Percentiles rank a stretch among this genome's conserved stretches.
phyloP scores from a whole-genome alignment of 2,888 invertebrate genomes.

The Eumacrocentrus americanus region DNA sequence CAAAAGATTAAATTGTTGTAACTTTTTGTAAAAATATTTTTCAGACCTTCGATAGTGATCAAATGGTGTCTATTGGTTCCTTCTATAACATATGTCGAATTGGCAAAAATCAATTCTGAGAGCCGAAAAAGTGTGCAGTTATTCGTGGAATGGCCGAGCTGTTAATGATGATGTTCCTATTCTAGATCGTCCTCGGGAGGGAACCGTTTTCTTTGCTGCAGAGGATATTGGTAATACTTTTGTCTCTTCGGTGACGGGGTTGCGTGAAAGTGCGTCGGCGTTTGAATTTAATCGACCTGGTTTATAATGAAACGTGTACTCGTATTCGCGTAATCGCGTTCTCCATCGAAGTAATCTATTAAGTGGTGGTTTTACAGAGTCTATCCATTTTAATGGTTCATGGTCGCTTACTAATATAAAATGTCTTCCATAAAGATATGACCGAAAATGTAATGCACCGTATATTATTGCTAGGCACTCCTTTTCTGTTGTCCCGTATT shows the following conservation, averaged over 20 bases:
- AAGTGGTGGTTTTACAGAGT: conserved; percentile 15
- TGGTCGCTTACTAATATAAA: conserved; percentile 27
- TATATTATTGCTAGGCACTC: conserved; percentile 25
- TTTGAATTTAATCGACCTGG: conserved; percentile 22
- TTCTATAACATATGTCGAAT: too few relatives aligned
- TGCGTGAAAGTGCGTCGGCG: too few relatives aligned
- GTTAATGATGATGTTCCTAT: too few relatives aligned
- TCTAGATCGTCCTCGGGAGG: too few relatives aligned
- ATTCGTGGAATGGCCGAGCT: too few relatives aligned
- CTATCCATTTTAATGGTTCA: conserved; percentile 25
- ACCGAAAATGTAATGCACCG: conserved; percentile 21
- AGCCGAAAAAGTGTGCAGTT: too few relatives aligned
- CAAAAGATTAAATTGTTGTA: too few relatives aligned
- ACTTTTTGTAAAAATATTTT: too few relatives aligned
- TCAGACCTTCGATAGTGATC: too few relatives aligned
- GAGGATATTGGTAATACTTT: neutral
- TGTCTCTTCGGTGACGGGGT: neutral
- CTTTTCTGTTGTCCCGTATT: conserved; percentile 27
- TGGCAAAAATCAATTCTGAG: too few relatives aligned
- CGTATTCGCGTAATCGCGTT: conserved; percentile 21
- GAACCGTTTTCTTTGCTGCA: neutral
- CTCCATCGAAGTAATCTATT: conserved; percentile 19
- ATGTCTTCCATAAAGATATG: conserved; percentile 24
- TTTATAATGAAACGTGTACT: too few relatives aligned
- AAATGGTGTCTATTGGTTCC: too few relatives aligned